phyloP scores from a whole-genome alignment of 2,797 vertebrate species.

The Clarias laeviceps region DNA sequence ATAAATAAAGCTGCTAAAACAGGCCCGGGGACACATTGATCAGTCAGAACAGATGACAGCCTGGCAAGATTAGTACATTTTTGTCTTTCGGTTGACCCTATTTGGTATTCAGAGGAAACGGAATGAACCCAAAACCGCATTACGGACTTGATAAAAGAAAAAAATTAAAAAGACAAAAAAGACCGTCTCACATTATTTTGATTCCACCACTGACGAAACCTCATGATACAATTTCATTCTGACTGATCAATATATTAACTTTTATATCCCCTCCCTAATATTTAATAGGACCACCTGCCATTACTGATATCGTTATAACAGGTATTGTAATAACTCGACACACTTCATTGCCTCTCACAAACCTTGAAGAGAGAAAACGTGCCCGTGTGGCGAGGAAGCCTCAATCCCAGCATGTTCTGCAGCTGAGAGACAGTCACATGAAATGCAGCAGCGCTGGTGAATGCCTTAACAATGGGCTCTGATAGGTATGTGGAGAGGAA shows the following conservation, averaged over 20 bases:
- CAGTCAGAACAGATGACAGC: background rate
- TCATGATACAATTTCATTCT: background rate
- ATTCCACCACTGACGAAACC: background rate
- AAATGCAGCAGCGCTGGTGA: conserved; percentile 89
- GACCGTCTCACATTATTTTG: background rate
- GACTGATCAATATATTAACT: background rate
- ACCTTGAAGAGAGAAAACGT: conserved; percentile 90
- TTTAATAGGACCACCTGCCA: background rate
- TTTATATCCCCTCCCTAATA: background rate
- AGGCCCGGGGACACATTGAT: too few relatives aligned
- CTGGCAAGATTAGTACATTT: background rate
- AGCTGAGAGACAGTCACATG: conserved; percentile 90
- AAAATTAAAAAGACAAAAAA: background rate
- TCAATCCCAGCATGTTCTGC: conserved; percentile 87
- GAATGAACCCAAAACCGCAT: background rate
- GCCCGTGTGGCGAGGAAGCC: conserved; percentile 83
- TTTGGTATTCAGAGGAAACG: background rate
- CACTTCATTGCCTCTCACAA: background rate
- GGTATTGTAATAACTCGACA: background rate
- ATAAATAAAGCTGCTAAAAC: background rate
- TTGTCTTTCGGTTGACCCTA: background rate
- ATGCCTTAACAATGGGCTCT: conserved; percentile 90
- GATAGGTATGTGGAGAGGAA: conserved; percentile 91
- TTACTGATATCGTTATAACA: background rate
- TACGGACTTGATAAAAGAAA: background rate